Percentiles rank a stretch among this genome's conserved stretches.
Evolutionary conservation across 2,113 vertebrate species (phyloP).

Genomic region (Pangasianodon hypophthalmus): DNA sequence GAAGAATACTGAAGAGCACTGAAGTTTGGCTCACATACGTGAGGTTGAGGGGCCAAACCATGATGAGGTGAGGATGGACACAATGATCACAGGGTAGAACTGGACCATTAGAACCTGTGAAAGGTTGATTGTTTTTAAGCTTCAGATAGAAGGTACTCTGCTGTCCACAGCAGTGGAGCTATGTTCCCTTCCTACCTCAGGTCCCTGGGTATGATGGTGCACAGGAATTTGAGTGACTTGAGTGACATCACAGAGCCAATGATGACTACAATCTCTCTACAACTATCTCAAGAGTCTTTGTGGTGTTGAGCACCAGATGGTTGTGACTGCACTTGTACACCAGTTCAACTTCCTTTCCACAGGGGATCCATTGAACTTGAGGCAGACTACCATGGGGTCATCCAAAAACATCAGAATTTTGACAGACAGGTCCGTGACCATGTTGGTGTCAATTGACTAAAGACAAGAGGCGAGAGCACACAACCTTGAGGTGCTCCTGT

Average conservation of each 20-base stretch:
- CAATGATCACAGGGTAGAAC: background rate
- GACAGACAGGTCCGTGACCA: background rate
- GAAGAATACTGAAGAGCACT: background rate
- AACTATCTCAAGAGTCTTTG: background rate
- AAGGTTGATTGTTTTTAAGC: background rate
- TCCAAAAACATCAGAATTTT: background rate
- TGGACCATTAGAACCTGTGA: background rate
- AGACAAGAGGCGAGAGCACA: background rate
- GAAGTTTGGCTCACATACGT: background rate
- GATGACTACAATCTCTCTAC: background rate
- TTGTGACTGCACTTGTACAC: background rate
- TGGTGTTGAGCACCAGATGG: background rate
- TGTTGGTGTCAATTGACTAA: background rate
- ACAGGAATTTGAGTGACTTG: background rate
- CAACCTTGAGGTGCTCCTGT: background rate
- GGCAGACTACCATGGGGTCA: background rate
- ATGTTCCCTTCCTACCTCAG: background rate
- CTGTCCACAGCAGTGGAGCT: background rate
- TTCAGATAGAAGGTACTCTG: background rate
- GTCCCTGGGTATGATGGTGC: background rate
- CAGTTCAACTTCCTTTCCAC: background rate
- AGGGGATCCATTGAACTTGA: no score
- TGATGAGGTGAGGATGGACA: background rate
- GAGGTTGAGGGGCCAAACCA: background rate
- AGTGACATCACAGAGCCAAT: background rate